Percentiles rank a stretch among this genome's conserved stretches.
phyloP scores from a whole-genome alignment of 2,113 vertebrate genomes.

The Malurus melanocephalus region DNA sequence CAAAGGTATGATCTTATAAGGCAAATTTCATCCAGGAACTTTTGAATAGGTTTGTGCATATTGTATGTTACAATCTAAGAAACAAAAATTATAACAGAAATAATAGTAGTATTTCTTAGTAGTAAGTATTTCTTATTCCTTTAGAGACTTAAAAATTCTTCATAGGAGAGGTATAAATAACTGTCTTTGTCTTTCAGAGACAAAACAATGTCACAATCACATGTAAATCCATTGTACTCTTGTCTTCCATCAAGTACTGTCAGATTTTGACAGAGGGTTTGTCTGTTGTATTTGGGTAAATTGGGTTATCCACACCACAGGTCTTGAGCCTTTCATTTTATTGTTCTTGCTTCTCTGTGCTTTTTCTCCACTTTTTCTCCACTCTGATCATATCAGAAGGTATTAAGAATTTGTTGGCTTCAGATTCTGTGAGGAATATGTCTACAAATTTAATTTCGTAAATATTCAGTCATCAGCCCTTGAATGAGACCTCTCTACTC shows the following conservation, averaged over 20 bases:
- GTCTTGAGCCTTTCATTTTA: neutral
- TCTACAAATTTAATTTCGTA: no score
- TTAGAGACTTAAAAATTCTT: neutral
- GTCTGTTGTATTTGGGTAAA: conserved; percentile 25
- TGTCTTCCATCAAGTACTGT: neutral
- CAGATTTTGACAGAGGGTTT: conserved; percentile 6
- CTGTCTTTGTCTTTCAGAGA: neutral
- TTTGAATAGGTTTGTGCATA: neutral
- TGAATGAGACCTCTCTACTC: no score
- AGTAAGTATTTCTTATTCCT: neutral
- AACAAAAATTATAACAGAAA: neutral
- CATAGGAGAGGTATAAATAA: neutral
- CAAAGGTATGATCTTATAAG: neutral
- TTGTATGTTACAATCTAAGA: neutral
- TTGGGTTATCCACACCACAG: neutral
- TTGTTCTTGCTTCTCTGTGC: neutral
- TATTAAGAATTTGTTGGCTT: no score
- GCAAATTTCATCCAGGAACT: neutral
- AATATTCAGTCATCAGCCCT: no score
- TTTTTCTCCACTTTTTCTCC: neutral
- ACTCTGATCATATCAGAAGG: no score
- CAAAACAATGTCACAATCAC: neutral
- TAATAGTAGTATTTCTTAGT: no score
- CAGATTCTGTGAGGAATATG: no score
- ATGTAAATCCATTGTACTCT: neutral